Base-by-base conservation (phyloP, 2,888 invertebrate species). In the Lithophane socia region DNA sequence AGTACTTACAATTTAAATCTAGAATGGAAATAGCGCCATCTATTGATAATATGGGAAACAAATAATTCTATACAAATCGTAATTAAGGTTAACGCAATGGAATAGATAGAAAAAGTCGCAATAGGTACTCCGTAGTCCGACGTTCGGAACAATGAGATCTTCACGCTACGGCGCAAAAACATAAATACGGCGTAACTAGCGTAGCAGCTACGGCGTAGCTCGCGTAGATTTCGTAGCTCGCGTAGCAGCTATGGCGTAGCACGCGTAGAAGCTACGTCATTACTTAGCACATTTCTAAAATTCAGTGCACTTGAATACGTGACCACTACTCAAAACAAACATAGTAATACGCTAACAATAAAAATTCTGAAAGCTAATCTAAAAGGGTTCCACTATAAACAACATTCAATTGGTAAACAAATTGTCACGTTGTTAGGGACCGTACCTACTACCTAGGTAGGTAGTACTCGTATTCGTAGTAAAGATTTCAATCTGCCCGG, bases 401-500 rank as follows among this genome's bases (percentile, higher is more conserved):
- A 49, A 47, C 24, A 58, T 65, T 77, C 42, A 42, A 76, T 76
- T 18, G 0, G 42, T 42, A 29, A 77, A 76, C 49, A 76, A 49
- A 66, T 77, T 60, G 16, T 64, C 63, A 64, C 54, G 13, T 44
- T 65, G 29, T 77, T 49, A 42, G 42, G 16, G 37, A n/a, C n/a
- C n/a, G n/a, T n/a, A 42, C 56, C 21, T 47, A 64, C 42, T 5
- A 21, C 24, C n/a, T n/a, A n/a, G n/a, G n/a, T 18, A 42, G 18
- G n/a, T 44, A 63, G 24, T 37, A 24, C 5, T 29, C 24, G 58
- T 44, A 24, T 16, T 58, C 16, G 24, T 18, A 63, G 49, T 21
- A 49, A 56, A n/a, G 77, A 49, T 66, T 77, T 76, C 76, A 78
- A 78, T 76, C 78, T 66, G 65, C 44, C 29, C 21, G 64, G 42